A percentile compares a stretch with the other conserved stretches of the same genome.
These are phyloP conservation scores for Melipona bicolor DNA, from an alignment of 2,888 invertebrate genomes.

Conservation along the genomic window DNA sequence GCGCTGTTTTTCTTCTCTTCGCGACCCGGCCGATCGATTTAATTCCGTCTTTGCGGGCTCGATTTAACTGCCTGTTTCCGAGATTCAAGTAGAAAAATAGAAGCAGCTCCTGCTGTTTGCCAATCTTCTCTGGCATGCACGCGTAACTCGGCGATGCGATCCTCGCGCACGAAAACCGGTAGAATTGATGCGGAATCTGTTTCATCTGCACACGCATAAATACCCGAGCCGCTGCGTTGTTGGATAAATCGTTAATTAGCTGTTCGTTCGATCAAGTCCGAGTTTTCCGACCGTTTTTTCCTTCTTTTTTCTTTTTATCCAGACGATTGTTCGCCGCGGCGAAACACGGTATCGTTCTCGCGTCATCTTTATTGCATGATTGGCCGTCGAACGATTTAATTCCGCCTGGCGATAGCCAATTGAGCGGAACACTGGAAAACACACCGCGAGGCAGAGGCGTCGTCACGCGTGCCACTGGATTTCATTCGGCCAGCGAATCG, in stretches of 20 bases:
- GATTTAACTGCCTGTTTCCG: conserved; percentile 34
- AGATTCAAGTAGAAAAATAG: conserved; percentile 31
- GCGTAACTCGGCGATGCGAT: conserved; percentile 5
- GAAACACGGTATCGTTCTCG: conserved; percentile 26
- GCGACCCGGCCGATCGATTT: conserved; percentile 12
- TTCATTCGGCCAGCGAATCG: background rate
- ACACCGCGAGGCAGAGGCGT: background rate
- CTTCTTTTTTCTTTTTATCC: conserved; percentile 6
- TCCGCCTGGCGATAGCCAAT: conserved; percentile 26
- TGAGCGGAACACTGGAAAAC: background rate
- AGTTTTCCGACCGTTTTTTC: background rate
- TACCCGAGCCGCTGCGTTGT: background rate
- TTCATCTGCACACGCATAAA: background rate
- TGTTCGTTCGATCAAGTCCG: background rate
- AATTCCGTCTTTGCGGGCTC: conserved; percentile 14
- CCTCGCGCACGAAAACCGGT: background rate
- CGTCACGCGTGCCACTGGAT: too few relatives aligned
- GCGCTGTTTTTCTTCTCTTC: background rate
- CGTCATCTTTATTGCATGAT: conserved; percentile 46
- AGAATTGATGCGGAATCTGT: background rate
- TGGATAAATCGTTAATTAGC: conserved; percentile 30
- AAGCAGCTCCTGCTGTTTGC: background rate
- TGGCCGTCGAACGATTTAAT: conserved; percentile 44
- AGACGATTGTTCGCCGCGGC: conserved; percentile 21
- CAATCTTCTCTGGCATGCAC: background rate